Conservation (phyloP, 2,888 invertebrate species). For the Toxonevra muliebris region DNA sequence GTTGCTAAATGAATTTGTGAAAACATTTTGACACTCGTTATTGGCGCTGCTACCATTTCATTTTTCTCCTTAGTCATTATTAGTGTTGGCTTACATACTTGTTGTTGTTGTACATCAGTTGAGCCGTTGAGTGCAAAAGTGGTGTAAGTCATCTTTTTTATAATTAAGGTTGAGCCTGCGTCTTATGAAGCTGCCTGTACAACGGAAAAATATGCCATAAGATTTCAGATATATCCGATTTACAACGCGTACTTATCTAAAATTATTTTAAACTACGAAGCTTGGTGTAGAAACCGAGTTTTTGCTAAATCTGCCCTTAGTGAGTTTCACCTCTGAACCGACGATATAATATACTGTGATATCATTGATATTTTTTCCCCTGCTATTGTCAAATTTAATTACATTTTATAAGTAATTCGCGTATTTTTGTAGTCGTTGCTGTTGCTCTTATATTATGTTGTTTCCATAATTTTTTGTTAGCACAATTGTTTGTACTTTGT, state of each 20-base stretch:
- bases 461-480: neutral
- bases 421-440: neutral
- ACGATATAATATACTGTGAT: neutral
- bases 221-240: too few species aligned
- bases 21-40: slow-evolving; percentile 22
- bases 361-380: slow-evolving; percentile 12
- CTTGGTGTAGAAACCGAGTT: too few species aligned
- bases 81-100: neutral
- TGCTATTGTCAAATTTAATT: slow-evolving; percentile 21
- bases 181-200: too few species aligned
- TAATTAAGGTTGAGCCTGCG: too few species aligned
- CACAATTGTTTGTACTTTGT: slow-evolving; percentile 6
- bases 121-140: too few species aligned
- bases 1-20: neutral
- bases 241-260: too few species aligned
- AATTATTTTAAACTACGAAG: too few species aligned
- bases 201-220: too few species aligned
- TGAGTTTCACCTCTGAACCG: too few species aligned
- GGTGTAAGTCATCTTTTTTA: too few species aligned
- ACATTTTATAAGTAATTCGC: neutral
- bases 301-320: too few species aligned
- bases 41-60: neutral
- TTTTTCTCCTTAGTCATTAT: neutral
- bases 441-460: neutral
- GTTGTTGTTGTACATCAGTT: neutral